phyloP scores from a whole-genome alignment of 1,140 invertebrate species.

The Lethocerus indicus region DNA sequence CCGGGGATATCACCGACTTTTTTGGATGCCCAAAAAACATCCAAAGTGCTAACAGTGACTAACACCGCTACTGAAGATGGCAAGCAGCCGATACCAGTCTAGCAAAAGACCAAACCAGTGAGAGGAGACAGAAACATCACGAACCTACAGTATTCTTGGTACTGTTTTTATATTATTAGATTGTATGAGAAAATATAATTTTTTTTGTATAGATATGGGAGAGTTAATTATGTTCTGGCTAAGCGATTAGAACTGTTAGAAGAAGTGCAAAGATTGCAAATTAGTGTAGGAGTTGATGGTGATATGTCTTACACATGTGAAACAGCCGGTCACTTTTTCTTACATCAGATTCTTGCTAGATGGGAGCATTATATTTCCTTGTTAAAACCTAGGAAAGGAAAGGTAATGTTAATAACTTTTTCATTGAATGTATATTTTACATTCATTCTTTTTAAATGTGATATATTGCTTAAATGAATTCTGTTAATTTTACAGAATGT shows the following conservation, averaged over 20 bases:
- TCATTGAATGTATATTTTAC: too few species aligned
- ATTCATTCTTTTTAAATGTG: too few species aligned
- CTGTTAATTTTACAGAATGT: constrained; percentile 22
- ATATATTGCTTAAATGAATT: constrained; percentile 1
- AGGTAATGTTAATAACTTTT: too few species aligned
- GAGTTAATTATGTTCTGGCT: constrained; percentile 94
- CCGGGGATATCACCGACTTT: too few species aligned
- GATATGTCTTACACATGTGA: constrained; percentile 98
- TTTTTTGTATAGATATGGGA: constrained; percentile 59
- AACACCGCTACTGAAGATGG: too few species aligned
- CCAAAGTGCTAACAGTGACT: too few species aligned
- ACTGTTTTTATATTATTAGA: constrained; percentile 1
- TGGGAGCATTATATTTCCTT: constrained; percentile 47
- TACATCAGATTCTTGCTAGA: constrained; percentile 69
- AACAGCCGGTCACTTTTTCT: constrained; percentile 85
- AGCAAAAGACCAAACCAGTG: too few species aligned
- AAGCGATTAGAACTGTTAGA: constrained; percentile 81
- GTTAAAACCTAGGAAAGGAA: constrained; percentile 1
- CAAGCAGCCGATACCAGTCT: too few species aligned
- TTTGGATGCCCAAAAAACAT: too few species aligned
- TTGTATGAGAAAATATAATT: too few species aligned
- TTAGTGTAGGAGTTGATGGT: constrained; percentile 56
- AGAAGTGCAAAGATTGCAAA: constrained; percentile 79
- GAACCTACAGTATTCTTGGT: too few species aligned
- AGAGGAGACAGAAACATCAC: too few species aligned